Evolutionary conservation across 2,888 invertebrate species (phyloP).

Genomic region (Cheilosia grossa): DNA sequence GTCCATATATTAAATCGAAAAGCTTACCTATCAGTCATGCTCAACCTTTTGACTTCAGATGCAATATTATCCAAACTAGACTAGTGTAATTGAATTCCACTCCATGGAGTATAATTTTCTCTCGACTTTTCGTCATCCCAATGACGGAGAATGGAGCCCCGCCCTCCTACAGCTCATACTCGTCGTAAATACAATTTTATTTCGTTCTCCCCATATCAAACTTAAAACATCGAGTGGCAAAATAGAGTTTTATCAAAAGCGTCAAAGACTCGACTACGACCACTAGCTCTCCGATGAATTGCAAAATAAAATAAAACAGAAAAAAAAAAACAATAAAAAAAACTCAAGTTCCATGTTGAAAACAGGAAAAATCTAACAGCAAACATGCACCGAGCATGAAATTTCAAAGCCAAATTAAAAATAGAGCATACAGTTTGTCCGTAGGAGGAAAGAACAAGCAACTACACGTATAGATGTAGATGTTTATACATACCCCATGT

Average conservation of each 20-base stretch:
- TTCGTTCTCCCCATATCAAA: constrained; percentile 33
- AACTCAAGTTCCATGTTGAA: constrained; percentile 50
- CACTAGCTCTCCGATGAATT: constrained; percentile 8
- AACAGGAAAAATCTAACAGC: constrained; percentile 73
- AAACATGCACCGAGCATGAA: constrained; percentile 65
- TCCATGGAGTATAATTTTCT: constrained; percentile 48
- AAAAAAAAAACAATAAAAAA: constrained; percentile 27
- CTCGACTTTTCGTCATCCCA: constrained; percentile 32
- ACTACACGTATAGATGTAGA: constrained; percentile 16
- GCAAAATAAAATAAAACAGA: constrained; percentile 25
- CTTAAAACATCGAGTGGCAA: constrained; percentile 37
- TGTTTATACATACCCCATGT: constrained; percentile 90
- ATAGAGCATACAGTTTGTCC: constrained; percentile 11
- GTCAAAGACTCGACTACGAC: constrained; percentile 36
- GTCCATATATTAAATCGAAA: not conserved
- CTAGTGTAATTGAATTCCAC: constrained; percentile 50
- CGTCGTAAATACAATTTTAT: constrained; percentile 40
- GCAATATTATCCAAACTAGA: constrained; percentile 14
- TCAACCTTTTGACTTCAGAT: constrained; percentile 20
- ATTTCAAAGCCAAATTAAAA: constrained; percentile 72
- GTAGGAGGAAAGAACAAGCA: constrained; percentile 5
- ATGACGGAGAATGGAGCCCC: constrained; percentile 3
- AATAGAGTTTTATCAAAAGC: constrained; percentile 49
- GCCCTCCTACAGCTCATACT: constrained; percentile 17
- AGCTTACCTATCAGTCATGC: not conserved